These are phyloP conservation scores for Netelia fuscicornis DNA, from an alignment of 2,888 invertebrate species.

Conservation along the genomic window DNA sequence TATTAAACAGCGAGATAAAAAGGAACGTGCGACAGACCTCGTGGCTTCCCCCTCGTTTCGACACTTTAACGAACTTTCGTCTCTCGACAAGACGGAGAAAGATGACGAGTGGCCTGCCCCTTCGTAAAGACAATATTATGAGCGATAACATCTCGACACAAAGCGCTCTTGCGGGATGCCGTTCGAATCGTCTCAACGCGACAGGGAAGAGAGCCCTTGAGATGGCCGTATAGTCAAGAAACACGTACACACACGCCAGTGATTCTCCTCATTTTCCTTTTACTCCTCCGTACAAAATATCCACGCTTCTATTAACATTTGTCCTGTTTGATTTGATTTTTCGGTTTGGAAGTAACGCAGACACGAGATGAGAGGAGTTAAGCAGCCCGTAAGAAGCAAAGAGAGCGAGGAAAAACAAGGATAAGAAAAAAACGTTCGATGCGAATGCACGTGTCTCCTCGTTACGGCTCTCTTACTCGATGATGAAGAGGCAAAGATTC, in stretches of 20 bases:
- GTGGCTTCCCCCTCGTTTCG: background rate
- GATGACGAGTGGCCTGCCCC: conserved; percentile 7
- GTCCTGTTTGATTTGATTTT: conserved; percentile 60
- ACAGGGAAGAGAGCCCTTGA: conserved; percentile 53
- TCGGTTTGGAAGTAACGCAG: conserved; percentile 60
- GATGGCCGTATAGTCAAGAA: conserved; percentile 25
- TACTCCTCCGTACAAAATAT: background rate
- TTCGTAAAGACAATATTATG: conserved; percentile 64
- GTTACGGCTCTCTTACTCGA: conserved; percentile 57
- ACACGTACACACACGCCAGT: conserved; percentile 8
- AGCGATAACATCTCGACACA: conserved; percentile 61
- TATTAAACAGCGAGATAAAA: no score
- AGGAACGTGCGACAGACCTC: no score
- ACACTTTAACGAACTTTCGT: conserved; percentile 21
- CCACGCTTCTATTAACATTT: conserved; percentile 16
- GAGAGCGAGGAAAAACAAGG: background rate
- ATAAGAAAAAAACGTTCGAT: conserved; percentile 12
- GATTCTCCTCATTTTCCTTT: conserved; percentile 5
- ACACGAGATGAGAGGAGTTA: conserved; percentile 13
- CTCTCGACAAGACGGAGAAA: background rate
- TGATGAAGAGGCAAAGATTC: conserved; percentile 66
- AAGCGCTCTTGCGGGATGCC: background rate
- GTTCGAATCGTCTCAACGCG: conserved; percentile 41
- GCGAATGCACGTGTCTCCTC: conserved; percentile 32
- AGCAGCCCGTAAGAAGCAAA: conserved; percentile 18